Percentiles rank a stretch among this genome's conserved stretches.
Evolutionary conservation across 1,140 invertebrate species (phyloP).

Genomic region (Habropoda laboriosa): DNA sequence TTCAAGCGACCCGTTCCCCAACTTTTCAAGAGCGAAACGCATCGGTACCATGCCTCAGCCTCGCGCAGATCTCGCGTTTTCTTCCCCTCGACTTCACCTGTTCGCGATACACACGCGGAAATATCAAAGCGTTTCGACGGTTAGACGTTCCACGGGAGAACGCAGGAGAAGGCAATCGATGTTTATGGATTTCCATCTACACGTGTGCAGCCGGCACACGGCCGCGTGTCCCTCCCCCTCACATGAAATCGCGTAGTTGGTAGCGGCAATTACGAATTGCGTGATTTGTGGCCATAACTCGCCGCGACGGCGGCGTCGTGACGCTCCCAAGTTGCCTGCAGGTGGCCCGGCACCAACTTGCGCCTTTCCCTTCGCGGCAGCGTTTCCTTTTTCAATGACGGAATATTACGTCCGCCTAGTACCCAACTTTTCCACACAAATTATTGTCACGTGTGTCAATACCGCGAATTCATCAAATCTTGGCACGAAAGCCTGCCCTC

Average conservation of each 20-base stretch:
- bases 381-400: constrained; percentile 58
- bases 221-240: constrained; percentile 20
- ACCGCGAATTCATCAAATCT: constrained; percentile 54
- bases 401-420: constrained; percentile 61
- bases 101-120: constrained; percentile 40
- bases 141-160: constrained; percentile 38
- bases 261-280: constrained; percentile 79
- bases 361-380: constrained; percentile 57
- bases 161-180: constrained; percentile 74
- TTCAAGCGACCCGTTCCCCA: too few relatives aligned
- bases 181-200: constrained; percentile 77
- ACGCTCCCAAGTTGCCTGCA: constrained; percentile 73
- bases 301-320: constrained; percentile 74
- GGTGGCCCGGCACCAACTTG: constrained; percentile 72
- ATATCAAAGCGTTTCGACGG: constrained; percentile 38
- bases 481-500: neutral
- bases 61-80: too few relatives aligned
- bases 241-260: constrained; percentile 73
- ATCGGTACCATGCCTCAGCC: too few relatives aligned
- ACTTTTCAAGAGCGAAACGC: too few relatives aligned
- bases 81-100: constrained; percentile 14
- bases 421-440: constrained; percentile 31
- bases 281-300: constrained; percentile 78
- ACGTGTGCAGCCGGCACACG: constrained; percentile 52
- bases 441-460: constrained; percentile 56